Evolutionary conservation across 2,113 vertebrate genomes (phyloP).

Genomic region (Stegastes partitus): DNA sequence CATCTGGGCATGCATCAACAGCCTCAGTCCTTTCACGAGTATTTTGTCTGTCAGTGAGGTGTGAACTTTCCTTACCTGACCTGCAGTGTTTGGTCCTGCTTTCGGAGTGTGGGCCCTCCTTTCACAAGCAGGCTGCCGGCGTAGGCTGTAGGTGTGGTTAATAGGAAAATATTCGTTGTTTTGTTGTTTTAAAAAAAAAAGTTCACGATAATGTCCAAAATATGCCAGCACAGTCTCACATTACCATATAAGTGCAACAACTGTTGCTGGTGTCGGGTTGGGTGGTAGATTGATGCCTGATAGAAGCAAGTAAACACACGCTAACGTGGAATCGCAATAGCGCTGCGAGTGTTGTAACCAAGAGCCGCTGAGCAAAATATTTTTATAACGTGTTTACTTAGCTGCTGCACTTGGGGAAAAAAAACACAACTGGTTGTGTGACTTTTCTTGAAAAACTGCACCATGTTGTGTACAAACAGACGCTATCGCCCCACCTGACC

Average conservation of each 20-base stretch:
- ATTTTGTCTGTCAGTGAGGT: conserved; percentile 28
- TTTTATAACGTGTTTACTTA: conserved; percentile 43
- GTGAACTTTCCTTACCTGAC: conserved; percentile 33
- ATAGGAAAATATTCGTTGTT: background rate
- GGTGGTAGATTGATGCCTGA: background rate
- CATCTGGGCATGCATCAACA: conserved; percentile 47
- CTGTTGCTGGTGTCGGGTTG: background rate
- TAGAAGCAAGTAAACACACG: conserved; percentile 38
- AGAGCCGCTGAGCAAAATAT: conserved; percentile 25
- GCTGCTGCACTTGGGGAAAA: background rate
- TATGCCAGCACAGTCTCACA: background rate
- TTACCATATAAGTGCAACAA: conserved; percentile 21
- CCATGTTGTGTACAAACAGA: conserved; percentile 22
- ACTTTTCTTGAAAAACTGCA: conserved; percentile 9
- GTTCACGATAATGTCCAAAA: conserved; percentile 10
- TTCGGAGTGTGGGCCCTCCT: background rate
- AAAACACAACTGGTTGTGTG: conserved; percentile 4
- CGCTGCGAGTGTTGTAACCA: background rate
- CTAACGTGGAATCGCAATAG: conserved; percentile 3
- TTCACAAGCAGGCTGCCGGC: background rate
- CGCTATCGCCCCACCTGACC: background rate
- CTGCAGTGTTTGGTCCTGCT: background rate
- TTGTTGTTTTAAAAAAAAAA: background rate
- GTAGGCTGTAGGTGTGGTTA: background rate
- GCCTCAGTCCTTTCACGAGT: background rate